Base-by-base conservation (phyloP, 2,797 vertebrate species). In the Sphenopsis melanotis region DNA sequence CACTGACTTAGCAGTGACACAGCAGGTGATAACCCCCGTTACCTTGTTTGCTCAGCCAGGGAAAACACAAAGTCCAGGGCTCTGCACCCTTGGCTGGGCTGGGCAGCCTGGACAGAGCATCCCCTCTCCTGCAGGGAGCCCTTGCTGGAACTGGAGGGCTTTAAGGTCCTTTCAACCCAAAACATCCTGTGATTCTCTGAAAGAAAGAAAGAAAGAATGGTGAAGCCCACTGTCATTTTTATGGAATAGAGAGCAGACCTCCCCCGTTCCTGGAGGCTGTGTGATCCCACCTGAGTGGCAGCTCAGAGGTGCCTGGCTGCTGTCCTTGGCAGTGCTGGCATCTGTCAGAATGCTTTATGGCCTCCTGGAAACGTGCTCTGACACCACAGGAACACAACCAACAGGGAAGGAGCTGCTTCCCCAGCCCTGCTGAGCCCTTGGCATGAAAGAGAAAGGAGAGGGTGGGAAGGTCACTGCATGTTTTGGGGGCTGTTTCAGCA, bases 41-140 rank as follows among this genome's bases (percentile, higher is more conserved):
- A 41, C 90, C n/a, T 72, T 95, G 94, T 97, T 96, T 97, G 90
- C 30, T 95, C 84, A 87, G 24, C 68, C 93, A 55, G 92, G 16
- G 44, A 76, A 68, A 68, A 87, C 84, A 10, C 95, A 91, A 95
- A 96, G 96, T 97, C 84, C 94, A n/a, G 3, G 0, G 32, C 81
- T 29, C 55, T 46, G 76, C 61, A 30, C 63, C 77, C 56, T 80
- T 36, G 65, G 57, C 74, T 56, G 14, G 52, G 70, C 34, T 41
- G 56, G 2, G 10, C 55, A 70, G n/a, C 60, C 50, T 32, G 39
- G 3, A 9, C 0, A 8, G 29, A 49, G 70, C 57, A 52, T 49
- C 68, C 65, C 44, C 32, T 47, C 1, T 5, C 16, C 69, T 41
- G 64, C 49, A 36, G 46, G 5, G 44, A 30, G 41, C 64, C 39